A percentile compares a stretch with the other conserved stretches of the same genome.
Evolutionary conservation across 35 echinoderm and acorn worm species (phyloP).

Genomic region (Strongylocentrotus purpuratus): DNA sequence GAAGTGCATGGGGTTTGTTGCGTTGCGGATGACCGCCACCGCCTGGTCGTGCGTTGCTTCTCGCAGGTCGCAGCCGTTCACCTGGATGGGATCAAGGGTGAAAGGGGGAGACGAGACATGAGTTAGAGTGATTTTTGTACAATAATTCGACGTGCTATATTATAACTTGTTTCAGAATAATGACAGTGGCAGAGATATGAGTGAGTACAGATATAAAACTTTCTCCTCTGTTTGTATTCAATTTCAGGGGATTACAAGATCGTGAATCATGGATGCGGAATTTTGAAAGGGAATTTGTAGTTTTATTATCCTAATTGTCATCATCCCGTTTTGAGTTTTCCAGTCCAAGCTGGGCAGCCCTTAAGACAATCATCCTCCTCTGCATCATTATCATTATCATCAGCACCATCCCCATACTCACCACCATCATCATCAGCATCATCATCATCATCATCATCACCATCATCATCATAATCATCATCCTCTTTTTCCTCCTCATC

Average conservation of each 20-base stretch:
- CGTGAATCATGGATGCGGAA: no score
- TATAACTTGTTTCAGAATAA: background rate
- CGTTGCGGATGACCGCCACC: conserved; percentile 90
- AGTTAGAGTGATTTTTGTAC: background rate
- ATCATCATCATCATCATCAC: background rate
- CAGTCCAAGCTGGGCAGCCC: no score
- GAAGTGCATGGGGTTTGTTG: conserved; percentile 83
- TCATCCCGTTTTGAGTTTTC: no score
- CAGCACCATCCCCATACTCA: no score
- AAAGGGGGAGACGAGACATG: background rate
- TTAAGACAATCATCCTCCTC: no score
- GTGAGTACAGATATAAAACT: no score
- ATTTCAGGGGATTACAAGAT: no score
- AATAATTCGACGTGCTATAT: background rate
- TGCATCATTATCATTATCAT: background rate
- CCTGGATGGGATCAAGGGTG: conserved; percentile 57
- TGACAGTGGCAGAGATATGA: background rate
- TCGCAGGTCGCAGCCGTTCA: conserved; percentile 83
- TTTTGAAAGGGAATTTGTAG: no score
- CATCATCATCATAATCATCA: background rate
- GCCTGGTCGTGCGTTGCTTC: conserved; percentile 88
- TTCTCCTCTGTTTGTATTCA: no score
- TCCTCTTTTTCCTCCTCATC: background rate
- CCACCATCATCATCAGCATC: background rate
- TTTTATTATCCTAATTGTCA: background rate